Evolutionary conservation across 2,113 vertebrate species (phyloP), one percentile per base, ranked within the genome.

Genomic region (Entomyzon cyanotis): DNA sequence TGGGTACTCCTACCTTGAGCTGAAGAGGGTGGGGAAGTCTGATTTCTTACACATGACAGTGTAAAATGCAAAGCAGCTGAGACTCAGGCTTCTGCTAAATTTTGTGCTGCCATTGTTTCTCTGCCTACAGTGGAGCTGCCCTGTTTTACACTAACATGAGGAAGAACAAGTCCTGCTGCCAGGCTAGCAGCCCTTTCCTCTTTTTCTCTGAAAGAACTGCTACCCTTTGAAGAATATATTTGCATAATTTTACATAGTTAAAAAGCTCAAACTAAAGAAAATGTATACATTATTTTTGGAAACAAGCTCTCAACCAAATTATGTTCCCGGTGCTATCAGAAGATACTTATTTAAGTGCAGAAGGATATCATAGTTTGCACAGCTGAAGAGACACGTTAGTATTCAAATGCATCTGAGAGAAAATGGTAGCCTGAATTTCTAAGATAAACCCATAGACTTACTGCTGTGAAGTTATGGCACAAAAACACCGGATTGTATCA

Each of bases 171-270:
- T 68, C 47, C 42, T 89, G 30, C 60, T 94, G 17, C 68, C 47
- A 81, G 37, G 28, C 39, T 73, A 64, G 37, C 44, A 79, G 69
- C 9, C 20, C 35, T 44, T 89, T 75, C 49, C 31, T 75, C 35
- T 71, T 68, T 77, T 42, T 27, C 56, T 90, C 67, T 76, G 83
- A 81, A 88, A 86, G 56, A 79, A 73, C 33, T 74, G 35, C n/a
- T 75, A 56, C 14, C 39, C 37, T 91, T 83, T 84, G 56, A 87
- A 68, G 70, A 95, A 85, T 73, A 80, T 68, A 33, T 95, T 81
- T 90, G 69, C 80, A 94, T 94, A 76, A 86, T 89, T 95, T 95
- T 93, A 77, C 42, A 80, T 81, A 68, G 50, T 46, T 87, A 88
- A 87, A 91, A 94, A 71, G 42, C 76, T 75, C 67, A 89, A 90